A percentile compares a stretch with the other conserved stretches of the same genome.
phyloP scores from a whole-genome alignment of 2,888 invertebrate genomes.

The Lissonota sp. region DNA sequence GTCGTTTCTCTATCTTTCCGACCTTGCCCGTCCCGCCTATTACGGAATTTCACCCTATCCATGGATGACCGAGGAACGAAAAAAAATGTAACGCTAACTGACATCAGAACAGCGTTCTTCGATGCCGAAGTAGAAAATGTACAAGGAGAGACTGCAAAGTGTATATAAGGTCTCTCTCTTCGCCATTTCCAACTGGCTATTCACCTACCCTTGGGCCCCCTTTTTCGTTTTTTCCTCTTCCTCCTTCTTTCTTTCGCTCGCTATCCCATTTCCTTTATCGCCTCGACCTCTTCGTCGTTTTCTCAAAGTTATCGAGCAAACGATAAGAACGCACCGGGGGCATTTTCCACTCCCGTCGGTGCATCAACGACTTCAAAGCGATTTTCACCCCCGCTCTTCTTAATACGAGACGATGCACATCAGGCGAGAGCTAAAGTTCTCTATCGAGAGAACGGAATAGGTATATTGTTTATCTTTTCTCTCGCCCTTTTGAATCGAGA shows the following conservation, averaged over 20 bases:
- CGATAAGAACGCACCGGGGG: constrained; percentile 58
- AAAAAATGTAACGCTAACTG: constrained; percentile 59
- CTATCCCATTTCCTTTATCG: constrained; percentile 26
- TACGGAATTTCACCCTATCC: constrained; percentile 22
- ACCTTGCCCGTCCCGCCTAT: constrained; percentile 19
- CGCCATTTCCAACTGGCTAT: constrained; percentile 34
- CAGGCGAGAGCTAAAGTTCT: constrained; percentile 27
- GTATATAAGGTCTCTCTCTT: constrained; percentile 22
- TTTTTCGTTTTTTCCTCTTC: constrained; percentile 26
- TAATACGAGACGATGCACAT: constrained; percentile 22
- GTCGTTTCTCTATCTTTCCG: no score
- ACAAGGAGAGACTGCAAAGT: constrained; percentile 46
- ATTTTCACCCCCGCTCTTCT: constrained; percentile 34
- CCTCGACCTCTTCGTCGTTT: constrained; percentile 32
- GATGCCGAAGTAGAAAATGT: constrained; percentile 60
- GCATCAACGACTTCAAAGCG: constrained; percentile 65
- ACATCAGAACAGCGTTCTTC: constrained; percentile 60
- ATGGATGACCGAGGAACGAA: constrained; percentile 63
- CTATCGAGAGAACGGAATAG: constrained; percentile 53
- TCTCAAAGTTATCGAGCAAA: constrained; percentile 49
- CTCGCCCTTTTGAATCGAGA: no score
- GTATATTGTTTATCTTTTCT: no score
- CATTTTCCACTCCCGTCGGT: constrained; percentile 46
- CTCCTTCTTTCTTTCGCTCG: constrained; percentile 1
- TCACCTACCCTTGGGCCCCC: constrained; percentile 43